A percentile compares a stretch with the other conserved stretches of the same genome.
Conservation (phyloP, 1,140 invertebrate genomes). For the Dysdera silvatica region DNA sequence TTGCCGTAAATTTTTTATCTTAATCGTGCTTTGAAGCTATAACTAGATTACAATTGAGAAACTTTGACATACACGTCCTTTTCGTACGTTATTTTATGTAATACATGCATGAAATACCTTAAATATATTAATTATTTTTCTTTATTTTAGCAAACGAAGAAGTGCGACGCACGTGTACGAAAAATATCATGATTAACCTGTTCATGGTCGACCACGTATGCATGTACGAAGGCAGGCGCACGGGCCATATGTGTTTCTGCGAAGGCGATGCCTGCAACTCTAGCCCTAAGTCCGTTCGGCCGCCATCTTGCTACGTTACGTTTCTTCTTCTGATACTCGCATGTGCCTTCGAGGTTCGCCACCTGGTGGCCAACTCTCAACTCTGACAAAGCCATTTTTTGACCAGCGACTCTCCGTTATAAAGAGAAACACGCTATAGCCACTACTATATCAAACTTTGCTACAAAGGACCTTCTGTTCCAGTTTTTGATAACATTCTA, state of each 20-base stretch:
- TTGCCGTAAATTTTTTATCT: too few relatives aligned
- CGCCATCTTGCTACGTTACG: neutral
- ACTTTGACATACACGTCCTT: too few relatives aligned
- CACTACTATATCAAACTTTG: too few relatives aligned
- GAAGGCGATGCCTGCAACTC: conserved; percentile 92
- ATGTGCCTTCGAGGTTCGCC: neutral
- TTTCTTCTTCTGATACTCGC: neutral
- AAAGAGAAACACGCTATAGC: neutral
- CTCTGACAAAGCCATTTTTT: neutral
- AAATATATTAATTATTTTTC: too few relatives aligned
- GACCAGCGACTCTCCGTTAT: neutral
- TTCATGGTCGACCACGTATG: conserved; percentile 97
- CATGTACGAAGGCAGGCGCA: conserved; percentile 94
- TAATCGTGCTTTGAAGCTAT: too few relatives aligned
- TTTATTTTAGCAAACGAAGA: conserved; percentile 25
- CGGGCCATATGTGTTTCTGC: conserved; percentile 95
- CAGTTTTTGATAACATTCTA: too few relatives aligned
- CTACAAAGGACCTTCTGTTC: too few relatives aligned
- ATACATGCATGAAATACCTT: too few relatives aligned
- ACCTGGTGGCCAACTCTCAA: neutral
- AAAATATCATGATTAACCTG: conserved; percentile 85
- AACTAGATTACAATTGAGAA: too few relatives aligned
- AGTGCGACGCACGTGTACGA: conserved; percentile 79
- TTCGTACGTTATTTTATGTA: too few relatives aligned
- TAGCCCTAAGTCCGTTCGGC: conserved; percentile 2